Evolutionary conservation across 2,113 vertebrate species (phyloP).

Genomic region (Acanthisitta chloris): DNA sequence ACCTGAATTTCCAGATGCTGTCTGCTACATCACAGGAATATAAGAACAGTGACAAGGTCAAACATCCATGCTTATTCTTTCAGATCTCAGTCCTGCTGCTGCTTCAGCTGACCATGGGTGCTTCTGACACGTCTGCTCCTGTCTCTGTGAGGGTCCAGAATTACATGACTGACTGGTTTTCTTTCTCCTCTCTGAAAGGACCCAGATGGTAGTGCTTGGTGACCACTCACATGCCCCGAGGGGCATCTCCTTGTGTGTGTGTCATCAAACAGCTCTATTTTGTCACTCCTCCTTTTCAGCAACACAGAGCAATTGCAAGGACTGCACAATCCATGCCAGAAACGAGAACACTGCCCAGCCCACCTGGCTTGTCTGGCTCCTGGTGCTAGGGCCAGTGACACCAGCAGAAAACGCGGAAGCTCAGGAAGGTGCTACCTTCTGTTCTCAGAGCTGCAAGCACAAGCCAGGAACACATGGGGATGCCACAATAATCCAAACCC

Average conservation of each 20-base stretch:
- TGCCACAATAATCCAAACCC: not conserved
- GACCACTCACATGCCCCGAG: not conserved
- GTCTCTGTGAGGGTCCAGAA: not conserved
- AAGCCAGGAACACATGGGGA: not conserved
- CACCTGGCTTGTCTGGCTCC: not conserved
- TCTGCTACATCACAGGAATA: not conserved
- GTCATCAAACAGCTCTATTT: not conserved
- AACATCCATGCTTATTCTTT: not conserved
- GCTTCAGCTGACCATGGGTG: not conserved
- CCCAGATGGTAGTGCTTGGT: not conserved
- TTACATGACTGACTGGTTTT: not conserved
- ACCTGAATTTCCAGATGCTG: not conserved
- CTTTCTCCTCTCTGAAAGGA: not conserved
- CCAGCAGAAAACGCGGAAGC: not conserved
- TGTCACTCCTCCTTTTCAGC: not conserved
- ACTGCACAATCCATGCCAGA: not conserved
- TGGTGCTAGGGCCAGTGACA: not conserved
- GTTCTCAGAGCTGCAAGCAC: not conserved
- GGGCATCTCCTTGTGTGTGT: fast-evolving
- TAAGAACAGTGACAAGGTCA: not conserved
- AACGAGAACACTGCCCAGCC: not conserved
- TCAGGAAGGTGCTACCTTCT: not conserved
- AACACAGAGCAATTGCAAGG: not conserved
- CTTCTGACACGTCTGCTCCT: not conserved
- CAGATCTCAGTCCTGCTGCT: not conserved